Conservation (phyloP, 2,888 invertebrate genomes). For the Steinernema carpocapsae region DNA sequence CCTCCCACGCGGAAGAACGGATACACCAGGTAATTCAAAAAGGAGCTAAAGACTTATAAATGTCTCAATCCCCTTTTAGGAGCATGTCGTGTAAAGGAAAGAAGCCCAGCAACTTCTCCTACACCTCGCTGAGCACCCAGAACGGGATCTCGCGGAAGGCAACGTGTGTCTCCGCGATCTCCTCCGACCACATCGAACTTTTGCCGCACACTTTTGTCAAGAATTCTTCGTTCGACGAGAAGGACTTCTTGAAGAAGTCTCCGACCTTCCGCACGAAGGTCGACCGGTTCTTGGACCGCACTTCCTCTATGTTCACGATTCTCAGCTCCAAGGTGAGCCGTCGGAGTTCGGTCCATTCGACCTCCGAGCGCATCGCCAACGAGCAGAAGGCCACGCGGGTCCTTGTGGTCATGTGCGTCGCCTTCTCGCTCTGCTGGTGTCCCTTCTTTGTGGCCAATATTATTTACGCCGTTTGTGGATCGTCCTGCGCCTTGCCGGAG, state of each 20-base stretch:
- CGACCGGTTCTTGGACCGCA: constrained; percentile 18
- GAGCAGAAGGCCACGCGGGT: constrained; percentile 95
- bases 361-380: constrained; percentile 63
- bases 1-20: constrained; percentile 14
- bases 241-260: background rate
- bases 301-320: constrained; percentile 42
- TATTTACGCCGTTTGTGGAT: constrained; percentile 79
- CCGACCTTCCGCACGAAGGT: constrained; percentile 23
- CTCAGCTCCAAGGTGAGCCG: constrained; percentile 52
- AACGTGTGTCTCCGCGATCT: background rate
- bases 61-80: too few relatives aligned
- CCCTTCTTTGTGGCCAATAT: constrained; percentile 90
- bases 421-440: constrained; percentile 92
- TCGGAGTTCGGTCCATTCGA: constrained; percentile 54
- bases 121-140: constrained; percentile 19
- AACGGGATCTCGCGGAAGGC: constrained; percentile 16
- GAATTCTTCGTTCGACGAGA: background rate
- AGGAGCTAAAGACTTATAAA: too few relatives aligned
- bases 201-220: background rate
- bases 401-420: constrained; percentile 89
- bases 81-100: too few relatives aligned
- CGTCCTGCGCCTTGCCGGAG: constrained; percentile 50
- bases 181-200: background rate
- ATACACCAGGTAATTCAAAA: background rate
- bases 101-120: background rate